Evolutionary conservation across 1,140 invertebrate species (phyloP).

Genomic region (Ladona fulva): DNA sequence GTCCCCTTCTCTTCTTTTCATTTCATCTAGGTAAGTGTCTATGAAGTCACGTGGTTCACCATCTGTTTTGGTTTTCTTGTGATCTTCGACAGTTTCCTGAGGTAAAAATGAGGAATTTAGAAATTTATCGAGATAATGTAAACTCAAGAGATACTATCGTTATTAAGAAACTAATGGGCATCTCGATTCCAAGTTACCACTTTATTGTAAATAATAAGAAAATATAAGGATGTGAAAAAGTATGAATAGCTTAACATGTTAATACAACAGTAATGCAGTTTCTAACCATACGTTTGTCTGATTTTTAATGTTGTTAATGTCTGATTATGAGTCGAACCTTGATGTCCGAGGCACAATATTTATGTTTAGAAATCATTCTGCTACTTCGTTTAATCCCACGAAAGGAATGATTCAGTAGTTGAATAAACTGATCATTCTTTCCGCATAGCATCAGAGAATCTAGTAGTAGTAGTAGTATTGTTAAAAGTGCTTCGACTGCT

Average conservation of each 20-base stretch:
- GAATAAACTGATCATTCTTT: too few species aligned
- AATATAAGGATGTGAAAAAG: conserved; percentile 52
- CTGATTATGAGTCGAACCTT: too few species aligned
- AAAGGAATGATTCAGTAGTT: too few species aligned
- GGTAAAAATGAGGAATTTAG: background rate
- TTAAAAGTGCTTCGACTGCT: too few species aligned
- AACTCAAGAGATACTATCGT: background rate
- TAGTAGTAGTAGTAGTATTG: too few species aligned
- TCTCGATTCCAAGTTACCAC: conserved; percentile 41
- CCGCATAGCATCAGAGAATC: too few species aligned
- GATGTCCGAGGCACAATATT: too few species aligned
- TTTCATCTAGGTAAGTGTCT: conserved; percentile 63
- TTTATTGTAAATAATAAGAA: conserved; percentile 46
- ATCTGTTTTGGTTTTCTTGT: conserved; percentile 43
- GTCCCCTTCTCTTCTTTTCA: conserved; percentile 39
- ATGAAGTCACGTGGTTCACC: conserved; percentile 58
- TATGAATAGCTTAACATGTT: conserved; percentile 53
- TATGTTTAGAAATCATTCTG: too few species aligned
- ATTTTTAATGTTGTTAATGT: too few species aligned
- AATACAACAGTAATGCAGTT: conserved; percentile 57
- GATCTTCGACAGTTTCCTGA: conserved; percentile 49
- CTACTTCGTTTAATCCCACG: too few species aligned
- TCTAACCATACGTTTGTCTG: conserved; percentile 47
- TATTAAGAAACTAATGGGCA: background rate
- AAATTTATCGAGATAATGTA: too few species aligned